A percentile compares a stretch with the other conserved stretches of the same genome.
These are phyloP conservation scores for Lepisosteus osseus DNA, from an alignment of 2,113 vertebrate genomes.

Conservation along the genomic window DNA sequence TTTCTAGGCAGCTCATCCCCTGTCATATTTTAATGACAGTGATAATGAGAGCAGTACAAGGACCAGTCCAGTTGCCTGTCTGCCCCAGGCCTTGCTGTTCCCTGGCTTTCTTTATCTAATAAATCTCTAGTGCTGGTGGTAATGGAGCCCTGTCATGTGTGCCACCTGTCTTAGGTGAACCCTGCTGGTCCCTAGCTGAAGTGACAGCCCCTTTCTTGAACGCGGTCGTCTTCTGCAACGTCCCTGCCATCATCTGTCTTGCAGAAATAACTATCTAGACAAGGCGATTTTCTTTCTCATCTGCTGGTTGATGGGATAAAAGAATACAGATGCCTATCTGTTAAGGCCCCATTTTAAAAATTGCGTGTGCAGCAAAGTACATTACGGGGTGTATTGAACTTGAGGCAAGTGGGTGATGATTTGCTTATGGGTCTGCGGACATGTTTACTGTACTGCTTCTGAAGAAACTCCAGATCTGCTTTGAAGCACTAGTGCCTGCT, in stretches of 20 bases:
- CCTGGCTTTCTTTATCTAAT: conserved; percentile 57
- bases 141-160: conserved; percentile 72
- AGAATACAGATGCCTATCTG: conserved; percentile 16
- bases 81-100: conserved; percentile 62
- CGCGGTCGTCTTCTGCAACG: conserved; percentile 77
- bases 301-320: conserved; percentile 54
- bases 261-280: conserved; percentile 63
- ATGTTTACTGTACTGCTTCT: conserved; percentile 9
- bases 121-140: conserved; percentile 57
- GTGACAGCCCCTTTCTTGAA: conserved; percentile 88
- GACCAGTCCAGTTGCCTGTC: conserved; percentile 24
- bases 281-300: conserved; percentile 52
- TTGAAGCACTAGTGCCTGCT: too few relatives aligned
- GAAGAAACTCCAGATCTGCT: too few relatives aligned
- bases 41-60: background rate
- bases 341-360: too few relatives aligned
- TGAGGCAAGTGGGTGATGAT: too few relatives aligned
- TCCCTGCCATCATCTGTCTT: conserved; percentile 69
- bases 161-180: conserved; percentile 89
- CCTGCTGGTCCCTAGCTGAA: conserved; percentile 78
- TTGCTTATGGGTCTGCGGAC: background rate
- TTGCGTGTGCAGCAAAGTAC: too few relatives aligned
- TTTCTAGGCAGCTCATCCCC: background rate
- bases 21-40: background rate
- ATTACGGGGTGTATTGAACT: too few relatives aligned